A percentile compares a stretch with the other conserved stretches of the same genome.
Evolutionary conservation across 2,113 vertebrate species (phyloP).

Genomic region (Australoheros scitulus): DNA sequence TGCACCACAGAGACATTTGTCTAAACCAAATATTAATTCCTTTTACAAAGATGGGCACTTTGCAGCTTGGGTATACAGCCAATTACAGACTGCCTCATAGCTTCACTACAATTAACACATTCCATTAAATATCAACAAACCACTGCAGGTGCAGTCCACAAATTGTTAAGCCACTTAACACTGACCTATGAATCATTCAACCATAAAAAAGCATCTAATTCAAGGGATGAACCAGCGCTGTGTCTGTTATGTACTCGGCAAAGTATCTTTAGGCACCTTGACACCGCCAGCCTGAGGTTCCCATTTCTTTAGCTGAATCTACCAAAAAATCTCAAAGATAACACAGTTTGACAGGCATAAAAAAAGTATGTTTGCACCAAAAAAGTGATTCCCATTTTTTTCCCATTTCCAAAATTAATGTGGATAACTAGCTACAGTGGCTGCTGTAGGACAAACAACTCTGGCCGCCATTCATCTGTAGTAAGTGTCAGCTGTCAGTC

Average conservation of each 20-base stretch:
- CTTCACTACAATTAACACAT: not conserved
- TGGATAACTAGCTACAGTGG: too few relatives aligned
- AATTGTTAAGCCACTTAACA: not conserved
- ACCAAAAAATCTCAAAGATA: not conserved
- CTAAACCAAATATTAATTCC: not conserved
- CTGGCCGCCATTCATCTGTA: too few relatives aligned
- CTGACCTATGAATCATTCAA: constrained; percentile 1
- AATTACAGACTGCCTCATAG: not conserved
- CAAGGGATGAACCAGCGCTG: not conserved
- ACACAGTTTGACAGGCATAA: not conserved
- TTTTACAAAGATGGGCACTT: not conserved
- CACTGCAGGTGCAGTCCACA: not conserved
- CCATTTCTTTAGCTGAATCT: not conserved
- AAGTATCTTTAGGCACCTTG: not conserved
- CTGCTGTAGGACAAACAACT: too few relatives aligned
- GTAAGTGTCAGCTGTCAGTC: too few relatives aligned
- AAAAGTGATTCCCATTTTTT: not conserved
- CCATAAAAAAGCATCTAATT: not conserved
- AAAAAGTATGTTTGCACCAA: not conserved
- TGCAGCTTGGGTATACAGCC: not conserved
- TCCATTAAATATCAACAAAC: constrained; percentile 1
- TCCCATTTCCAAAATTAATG: too few relatives aligned
- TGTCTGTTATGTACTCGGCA: not conserved
- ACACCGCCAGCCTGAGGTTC: not conserved
- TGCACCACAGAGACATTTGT: not conserved